Evolutionary conservation across 1,140 invertebrate species (phyloP).

Genomic region (Scylla paramamosain): DNA sequence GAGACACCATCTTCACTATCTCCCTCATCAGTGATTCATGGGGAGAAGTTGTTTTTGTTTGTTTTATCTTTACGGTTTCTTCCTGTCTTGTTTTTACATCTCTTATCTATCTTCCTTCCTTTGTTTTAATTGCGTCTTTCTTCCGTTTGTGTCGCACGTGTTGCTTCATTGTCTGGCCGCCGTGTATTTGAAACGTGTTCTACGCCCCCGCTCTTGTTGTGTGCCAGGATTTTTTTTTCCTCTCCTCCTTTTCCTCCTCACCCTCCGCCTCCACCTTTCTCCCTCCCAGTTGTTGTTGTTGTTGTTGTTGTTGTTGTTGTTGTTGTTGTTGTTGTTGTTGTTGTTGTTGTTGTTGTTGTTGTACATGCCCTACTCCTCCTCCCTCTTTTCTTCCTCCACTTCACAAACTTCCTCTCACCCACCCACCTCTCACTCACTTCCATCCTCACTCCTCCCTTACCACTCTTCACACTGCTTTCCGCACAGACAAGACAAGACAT

Average conservation of each 20-base stretch:
- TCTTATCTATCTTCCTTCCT: neutral
- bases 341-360: neutral
- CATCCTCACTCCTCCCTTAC: neutral
- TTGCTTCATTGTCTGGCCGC: neutral
- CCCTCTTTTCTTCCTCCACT: neutral
- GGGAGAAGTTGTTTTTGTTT: neutral
- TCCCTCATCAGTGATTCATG: neutral
- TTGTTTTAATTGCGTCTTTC: neutral
- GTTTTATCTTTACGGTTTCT: conserved; percentile 33
- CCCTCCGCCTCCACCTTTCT: neutral
- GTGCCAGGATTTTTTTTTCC: neutral
- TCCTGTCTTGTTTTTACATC: neutral
- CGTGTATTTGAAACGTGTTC: neutral
- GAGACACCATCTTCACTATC: neutral
- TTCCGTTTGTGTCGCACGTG: neutral
- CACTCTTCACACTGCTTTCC: neutral
- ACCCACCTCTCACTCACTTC: too few species aligned
- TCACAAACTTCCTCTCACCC: neutral
- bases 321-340: neutral
- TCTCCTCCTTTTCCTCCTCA: neutral
- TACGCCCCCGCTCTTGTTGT: neutral
- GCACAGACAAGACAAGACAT: too few species aligned
- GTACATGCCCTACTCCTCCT: neutral
- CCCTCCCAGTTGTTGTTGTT: neutral
- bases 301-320: too few species aligned